phyloP scores from a whole-genome alignment of 2,113 vertebrate species.

The Cynocephalus volans region DNA sequence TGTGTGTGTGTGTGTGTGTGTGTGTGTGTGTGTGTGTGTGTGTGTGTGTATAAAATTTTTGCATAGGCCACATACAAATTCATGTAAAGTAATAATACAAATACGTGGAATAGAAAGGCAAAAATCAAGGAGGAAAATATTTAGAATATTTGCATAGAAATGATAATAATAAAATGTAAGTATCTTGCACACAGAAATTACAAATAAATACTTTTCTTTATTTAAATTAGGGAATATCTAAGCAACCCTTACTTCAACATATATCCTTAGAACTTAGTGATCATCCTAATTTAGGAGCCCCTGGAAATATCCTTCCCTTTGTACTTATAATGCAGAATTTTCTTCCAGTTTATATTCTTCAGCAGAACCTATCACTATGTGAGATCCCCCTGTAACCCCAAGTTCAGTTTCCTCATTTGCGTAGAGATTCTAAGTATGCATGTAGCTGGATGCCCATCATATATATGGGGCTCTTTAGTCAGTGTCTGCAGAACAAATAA shows the following conservation, averaged over 20 bases:
- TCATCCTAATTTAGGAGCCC: neutral
- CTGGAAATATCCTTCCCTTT: neutral
- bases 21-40: neutral
- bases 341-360: neutral
- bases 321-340: neutral
- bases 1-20: neutral
- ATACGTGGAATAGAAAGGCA: conserved; percentile 57
- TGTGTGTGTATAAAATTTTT: conserved; percentile 19
- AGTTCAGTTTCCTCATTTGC: neutral
- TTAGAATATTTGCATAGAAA: conserved; percentile 78
- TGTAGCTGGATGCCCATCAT: neutral
- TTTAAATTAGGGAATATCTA: neutral
- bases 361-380: neutral
- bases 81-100: conserved; percentile 73
- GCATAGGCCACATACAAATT: conserved; percentile 71
- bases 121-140: conserved; percentile 70
- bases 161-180: conserved; percentile 72
- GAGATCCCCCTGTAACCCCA: neutral
- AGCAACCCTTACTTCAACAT: neutral
- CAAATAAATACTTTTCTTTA: neutral
- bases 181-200: conserved; percentile 50
- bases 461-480: neutral
- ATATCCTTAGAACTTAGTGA: neutral
- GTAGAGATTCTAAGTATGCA: neutral
- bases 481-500: neutral